phyloP scores from a whole-genome alignment of 1,140 invertebrate genomes.

The Archegozetes longisetosus region DNA sequence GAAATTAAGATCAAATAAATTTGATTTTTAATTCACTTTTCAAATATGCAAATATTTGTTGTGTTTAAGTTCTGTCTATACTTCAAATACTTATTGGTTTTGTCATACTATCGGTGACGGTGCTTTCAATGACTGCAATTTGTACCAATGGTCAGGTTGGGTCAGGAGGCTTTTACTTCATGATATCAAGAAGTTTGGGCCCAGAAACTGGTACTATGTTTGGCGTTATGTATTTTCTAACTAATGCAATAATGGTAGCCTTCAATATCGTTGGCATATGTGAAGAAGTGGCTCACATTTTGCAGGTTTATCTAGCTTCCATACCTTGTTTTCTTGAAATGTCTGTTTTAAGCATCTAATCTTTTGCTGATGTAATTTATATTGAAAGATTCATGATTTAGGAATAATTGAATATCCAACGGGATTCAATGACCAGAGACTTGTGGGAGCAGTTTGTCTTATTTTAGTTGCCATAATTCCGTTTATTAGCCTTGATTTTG shows the following conservation, averaged over 20 bases:
- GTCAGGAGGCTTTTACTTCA: constrained; percentile 94
- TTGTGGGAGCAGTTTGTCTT: constrained; percentile 36
- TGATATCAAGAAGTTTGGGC: constrained; percentile 86
- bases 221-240: constrained; percentile 78
- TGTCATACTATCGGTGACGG: too few relatives aligned
- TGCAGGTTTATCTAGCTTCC: constrained; percentile 25
- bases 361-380: constrained; percentile 19
- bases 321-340: constrained; percentile 26
- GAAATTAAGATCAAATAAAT: too few relatives aligned
- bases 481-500: constrained; percentile 60
- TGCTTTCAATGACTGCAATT: constrained; percentile 87
- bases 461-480: constrained; percentile 55
- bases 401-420: neutral
- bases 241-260: constrained; percentile 85
- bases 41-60: too few relatives aligned
- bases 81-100: too few relatives aligned
- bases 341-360: too few relatives aligned
- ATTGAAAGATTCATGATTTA: too few relatives aligned
- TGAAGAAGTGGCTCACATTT: constrained; percentile 49
- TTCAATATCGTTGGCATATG: constrained; percentile 98
- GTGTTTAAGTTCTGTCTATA: too few relatives aligned
- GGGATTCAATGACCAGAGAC: constrained; percentile 36
- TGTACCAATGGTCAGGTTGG: constrained; percentile 97
- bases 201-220: constrained; percentile 95
- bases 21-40: too few relatives aligned